A percentile compares a stretch with the other conserved stretches of the same genome.
phyloP scores from a whole-genome alignment of 2,113 vertebrate genomes.

The Anser brachyrhynchus region DNA sequence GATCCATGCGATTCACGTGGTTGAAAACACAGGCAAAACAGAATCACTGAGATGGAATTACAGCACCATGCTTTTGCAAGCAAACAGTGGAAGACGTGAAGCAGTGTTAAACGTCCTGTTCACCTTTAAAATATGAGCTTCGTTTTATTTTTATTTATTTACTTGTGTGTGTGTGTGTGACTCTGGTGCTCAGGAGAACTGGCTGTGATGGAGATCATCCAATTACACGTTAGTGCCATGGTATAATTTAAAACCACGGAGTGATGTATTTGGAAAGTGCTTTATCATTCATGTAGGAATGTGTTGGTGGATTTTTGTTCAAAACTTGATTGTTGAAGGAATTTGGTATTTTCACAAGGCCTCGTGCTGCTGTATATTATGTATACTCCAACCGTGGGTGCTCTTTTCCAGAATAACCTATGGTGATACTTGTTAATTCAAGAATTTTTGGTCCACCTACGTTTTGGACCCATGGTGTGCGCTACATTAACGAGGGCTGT shows the following conservation, averaged over 20 bases:
- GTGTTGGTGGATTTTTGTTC: neutral
- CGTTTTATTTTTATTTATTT: neutral
- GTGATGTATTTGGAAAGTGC: neutral
- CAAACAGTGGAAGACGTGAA: neutral
- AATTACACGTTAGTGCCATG: neutral
- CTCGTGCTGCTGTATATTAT: neutral
- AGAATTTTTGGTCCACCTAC: neutral
- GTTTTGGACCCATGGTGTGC: neutral
- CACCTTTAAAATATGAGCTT: neutral
- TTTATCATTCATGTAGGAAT: neutral
- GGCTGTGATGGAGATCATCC: neutral
- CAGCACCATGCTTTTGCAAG: rapidly evolving
- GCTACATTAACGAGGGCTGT: neutral
- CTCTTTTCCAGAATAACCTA: neutral
- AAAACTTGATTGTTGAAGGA: neutral
- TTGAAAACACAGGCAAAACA: neutral
- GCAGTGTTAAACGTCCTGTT: neutral
- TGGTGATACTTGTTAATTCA: neutral
- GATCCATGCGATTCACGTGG: neutral
- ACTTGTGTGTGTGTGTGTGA: neutral
- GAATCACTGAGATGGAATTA: neutral
- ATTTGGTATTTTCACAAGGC: neutral
- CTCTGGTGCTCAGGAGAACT: neutral
- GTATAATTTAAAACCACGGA: neutral
- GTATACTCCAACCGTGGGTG: neutral